Conservation (phyloP, 1,140 invertebrate species). For the Ceratitis capitata region DNA sequence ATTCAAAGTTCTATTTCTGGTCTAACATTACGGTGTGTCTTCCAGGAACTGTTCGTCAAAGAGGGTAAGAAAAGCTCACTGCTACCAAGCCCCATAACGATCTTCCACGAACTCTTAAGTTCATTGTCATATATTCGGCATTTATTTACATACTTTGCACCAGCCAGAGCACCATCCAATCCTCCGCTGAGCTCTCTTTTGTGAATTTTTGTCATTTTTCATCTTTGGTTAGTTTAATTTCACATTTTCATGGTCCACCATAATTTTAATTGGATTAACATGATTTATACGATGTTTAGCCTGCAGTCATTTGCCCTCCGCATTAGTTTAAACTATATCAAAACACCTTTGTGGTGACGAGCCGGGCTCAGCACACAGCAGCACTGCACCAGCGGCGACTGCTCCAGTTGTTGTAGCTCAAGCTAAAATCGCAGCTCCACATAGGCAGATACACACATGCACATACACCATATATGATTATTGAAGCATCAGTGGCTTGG, state of each 20-base stretch:
- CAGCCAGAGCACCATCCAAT: neutral
- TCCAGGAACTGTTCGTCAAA: too few species aligned
- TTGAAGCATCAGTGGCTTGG: neutral
- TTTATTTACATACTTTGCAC: neutral
- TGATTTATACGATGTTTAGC: slow-evolving; percentile 35
- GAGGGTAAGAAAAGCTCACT: too few species aligned
- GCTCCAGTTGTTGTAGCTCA: neutral
- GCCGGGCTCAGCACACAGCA: neutral
- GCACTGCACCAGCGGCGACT: neutral
- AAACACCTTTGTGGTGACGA: slow-evolving; percentile 30
- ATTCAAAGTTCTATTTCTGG: too few species aligned
- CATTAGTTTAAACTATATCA: slow-evolving; percentile 34
- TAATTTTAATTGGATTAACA: slow-evolving; percentile 38
- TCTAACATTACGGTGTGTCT: too few species aligned
- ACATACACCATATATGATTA: too few species aligned
- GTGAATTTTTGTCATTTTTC: neutral
- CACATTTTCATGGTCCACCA: slow-evolving; percentile 30
- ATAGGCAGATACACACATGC: neutral
- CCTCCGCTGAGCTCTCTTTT: neutral
- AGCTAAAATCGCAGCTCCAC: neutral
- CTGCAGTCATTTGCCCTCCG: slow-evolving; percentile 28
- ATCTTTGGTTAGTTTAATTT: slow-evolving; percentile 3
- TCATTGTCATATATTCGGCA: neutral
- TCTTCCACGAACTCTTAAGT: neutral
- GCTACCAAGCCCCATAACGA: too few species aligned